Evolutionary conservation across 2,888 invertebrate species (phyloP).

Genomic region (Cephus pulcher): DNA sequence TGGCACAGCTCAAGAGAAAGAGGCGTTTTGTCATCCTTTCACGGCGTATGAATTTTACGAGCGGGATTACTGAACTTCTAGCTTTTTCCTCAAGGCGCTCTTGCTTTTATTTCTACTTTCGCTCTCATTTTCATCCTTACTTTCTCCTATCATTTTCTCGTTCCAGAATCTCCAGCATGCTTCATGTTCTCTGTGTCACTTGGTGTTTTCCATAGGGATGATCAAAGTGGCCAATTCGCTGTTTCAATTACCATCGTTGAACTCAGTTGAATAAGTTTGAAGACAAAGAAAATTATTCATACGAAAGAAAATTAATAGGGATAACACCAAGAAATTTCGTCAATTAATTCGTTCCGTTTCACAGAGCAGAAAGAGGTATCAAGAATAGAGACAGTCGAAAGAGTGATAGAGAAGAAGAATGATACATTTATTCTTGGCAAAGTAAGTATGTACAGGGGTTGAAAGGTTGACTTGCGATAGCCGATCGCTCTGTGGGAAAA

Average conservation of each 20-base stretch:
- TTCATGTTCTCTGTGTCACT: background rate
- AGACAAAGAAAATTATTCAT: background rate
- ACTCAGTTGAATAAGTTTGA: background rate
- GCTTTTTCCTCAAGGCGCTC: background rate
- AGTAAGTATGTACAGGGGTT: background rate
- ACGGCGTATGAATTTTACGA: slow-evolving; percentile 21
- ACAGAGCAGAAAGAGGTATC: background rate
- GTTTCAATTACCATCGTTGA: background rate
- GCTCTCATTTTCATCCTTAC: background rate
- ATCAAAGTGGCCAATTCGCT: background rate
- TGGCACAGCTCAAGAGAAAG: background rate
- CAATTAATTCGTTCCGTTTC: background rate
- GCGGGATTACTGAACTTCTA: slow-evolving; percentile 3
- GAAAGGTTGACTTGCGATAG: background rate
- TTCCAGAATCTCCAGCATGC: background rate
- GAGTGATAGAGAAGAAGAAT: background rate
- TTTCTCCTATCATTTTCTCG: background rate
- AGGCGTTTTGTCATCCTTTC: slow-evolving; percentile 18
- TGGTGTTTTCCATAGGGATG: background rate
- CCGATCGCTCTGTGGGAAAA: background rate
- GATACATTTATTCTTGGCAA: background rate
- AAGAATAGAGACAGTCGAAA: background rate
- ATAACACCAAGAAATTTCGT: background rate
- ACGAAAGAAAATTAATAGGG: background rate
- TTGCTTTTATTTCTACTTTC: background rate